Conservation (phyloP, 2,797 vertebrate genomes). For the Pygocentrus nattereri region DNA sequence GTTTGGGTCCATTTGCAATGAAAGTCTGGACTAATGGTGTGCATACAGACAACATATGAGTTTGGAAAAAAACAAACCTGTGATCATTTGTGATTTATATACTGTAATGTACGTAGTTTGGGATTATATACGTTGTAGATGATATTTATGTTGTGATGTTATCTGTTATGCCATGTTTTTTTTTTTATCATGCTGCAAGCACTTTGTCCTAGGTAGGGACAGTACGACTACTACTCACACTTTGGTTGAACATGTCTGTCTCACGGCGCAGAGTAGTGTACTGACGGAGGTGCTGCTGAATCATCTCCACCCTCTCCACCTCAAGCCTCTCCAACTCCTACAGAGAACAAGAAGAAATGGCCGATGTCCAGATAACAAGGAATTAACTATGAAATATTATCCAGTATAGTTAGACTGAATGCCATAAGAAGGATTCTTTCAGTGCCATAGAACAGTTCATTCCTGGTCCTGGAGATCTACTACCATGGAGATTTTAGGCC, state of each 20-base stretch:
- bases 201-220: not conserved
- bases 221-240: constrained; percentile 80
- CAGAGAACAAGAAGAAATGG: not conserved
- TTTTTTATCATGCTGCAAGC: not conserved
- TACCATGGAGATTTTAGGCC: no score
- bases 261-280: constrained; percentile 96
- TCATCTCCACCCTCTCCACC: constrained; percentile 96
- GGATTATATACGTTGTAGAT: not conserved
- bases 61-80: no score
- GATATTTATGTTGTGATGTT: not conserved
- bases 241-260: constrained; percentile 99
- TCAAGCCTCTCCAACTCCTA: constrained; percentile 97
- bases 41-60: no score
- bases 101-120: not conserved
- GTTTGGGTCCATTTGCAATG: no score
- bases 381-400: not conserved
- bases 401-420: no score
- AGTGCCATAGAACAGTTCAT: no score
- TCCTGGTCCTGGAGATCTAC: no score
- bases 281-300: constrained; percentile 93
- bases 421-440: no score
- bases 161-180: no score
- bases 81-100: no score
- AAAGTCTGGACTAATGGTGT: no score
- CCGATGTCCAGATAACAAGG: not conserved